Base-by-base conservation (phyloP, 2,888 invertebrate genomes). In the Hymenopus coronatus region DNA sequence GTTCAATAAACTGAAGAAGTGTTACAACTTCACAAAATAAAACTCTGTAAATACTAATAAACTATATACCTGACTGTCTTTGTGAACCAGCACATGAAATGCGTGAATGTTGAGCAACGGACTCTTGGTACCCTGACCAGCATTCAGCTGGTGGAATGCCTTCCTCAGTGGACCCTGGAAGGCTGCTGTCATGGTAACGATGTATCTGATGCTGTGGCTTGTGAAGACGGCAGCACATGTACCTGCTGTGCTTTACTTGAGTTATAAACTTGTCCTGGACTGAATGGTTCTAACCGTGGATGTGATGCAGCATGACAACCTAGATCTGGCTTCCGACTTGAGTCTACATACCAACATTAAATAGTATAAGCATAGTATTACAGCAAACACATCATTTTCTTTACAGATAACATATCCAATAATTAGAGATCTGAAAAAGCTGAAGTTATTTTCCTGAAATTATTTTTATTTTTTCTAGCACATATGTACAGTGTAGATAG, bases 261-360 rank as follows among this genome's bases (percentile, higher is more conserved):
- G 93, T 98, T 98, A 94, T 98, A 99, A 28, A 99, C 97, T 93
- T 99, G 98, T 0, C 98, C 98, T 0, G 97, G 96, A 92, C 96
- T 96, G 93, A 98, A 98, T 0, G 98, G 98, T 92, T 98, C 97
- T 88, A 98, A 94, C 90, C 97, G 95, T 0, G 98, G 97, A 92
- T 97, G 97, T 0, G 95, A 94, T 83, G 94, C 93, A 14, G 46
- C 25, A 33, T 87, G 87, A 25, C 30, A 87, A 82, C 87, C n/a
- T 15, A 82, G 27, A 3, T 87, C 87, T 28, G 87, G 87, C 30
- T 87, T 87, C 15, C 87, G 87, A 14, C 83, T 88, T 83, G 84
- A n/a, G 7, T 84, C 83, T 88, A 30, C n/a, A 82, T 27, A 70
- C 54, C 9, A 40, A 6, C 12, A 12, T 40, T 12, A 40, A 40